Percentiles rank a stretch among this genome's conserved stretches.
phyloP scores from a whole-genome alignment of 1,140 invertebrate genomes.

The Aplysia californica region DNA sequence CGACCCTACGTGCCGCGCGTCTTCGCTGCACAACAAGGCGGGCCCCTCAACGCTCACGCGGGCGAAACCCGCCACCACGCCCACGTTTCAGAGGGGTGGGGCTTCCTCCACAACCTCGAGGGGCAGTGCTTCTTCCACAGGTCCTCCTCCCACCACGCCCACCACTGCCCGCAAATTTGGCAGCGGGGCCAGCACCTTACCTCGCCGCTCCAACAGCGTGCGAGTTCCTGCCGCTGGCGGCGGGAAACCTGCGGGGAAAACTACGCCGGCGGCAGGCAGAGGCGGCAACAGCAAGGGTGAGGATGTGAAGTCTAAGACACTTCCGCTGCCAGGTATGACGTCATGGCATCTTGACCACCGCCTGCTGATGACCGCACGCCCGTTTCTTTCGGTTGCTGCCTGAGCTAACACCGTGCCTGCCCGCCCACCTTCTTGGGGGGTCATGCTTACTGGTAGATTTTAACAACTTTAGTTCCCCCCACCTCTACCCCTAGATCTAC shows the following conservation, averaged over 20 bases:
- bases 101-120: neutral
- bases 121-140: neutral
- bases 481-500: too few species aligned
- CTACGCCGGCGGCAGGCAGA: too few species aligned
- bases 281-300: constrained; percentile 17
- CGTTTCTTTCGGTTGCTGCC: neutral
- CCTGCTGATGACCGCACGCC: too few species aligned
- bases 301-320: constrained; percentile 32
- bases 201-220: neutral
- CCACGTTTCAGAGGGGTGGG: neutral
- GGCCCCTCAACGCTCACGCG: too few species aligned
- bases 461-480: too few species aligned
- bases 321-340: constrained; percentile 38
- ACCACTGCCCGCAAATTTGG: constrained; percentile 9
- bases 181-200: constrained; percentile 18
- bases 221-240: constrained; percentile 1
- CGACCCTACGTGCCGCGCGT: neutral
- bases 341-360: too few species aligned
- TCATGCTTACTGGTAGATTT: too few species aligned
- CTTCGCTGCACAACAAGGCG: neutral
- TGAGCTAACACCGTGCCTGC: neutral
- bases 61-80: too few species aligned
- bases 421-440: constrained; percentile 15
- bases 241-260: neutral
- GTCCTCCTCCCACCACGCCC: neutral